Evolutionary conservation across 92 coral and sea anemone genomes (phyloP).

Genomic region (Epizoanthus fatuus): DNA sequence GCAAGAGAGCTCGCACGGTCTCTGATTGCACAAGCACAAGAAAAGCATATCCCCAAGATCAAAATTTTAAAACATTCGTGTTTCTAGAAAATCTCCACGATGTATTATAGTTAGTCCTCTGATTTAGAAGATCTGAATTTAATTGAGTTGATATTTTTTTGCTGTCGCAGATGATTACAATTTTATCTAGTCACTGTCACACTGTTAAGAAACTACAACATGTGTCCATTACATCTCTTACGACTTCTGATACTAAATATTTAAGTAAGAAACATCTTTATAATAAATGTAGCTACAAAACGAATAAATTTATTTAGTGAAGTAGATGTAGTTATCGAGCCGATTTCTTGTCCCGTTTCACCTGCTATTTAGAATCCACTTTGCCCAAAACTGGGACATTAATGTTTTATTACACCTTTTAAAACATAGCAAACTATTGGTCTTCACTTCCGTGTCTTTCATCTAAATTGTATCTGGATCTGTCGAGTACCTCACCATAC

Average conservation of each 20-base stretch:
- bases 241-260: background rate
- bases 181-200: background rate
- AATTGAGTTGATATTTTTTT: background rate
- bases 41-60: background rate
- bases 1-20: conserved; percentile 1
- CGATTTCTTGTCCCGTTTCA: background rate
- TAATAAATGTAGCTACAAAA: background rate
- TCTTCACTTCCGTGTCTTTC: background rate
- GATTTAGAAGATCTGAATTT: background rate
- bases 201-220: background rate
- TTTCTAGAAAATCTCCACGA: background rate
- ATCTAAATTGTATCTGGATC: conserved; percentile 1
- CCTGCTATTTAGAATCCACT: conserved; percentile 26
- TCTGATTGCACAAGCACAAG: conserved; percentile 8
- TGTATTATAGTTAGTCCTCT: background rate
- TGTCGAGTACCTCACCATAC: background rate
- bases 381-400: conserved; percentile 16
- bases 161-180: background rate
- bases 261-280: background rate
- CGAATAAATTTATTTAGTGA: background rate
- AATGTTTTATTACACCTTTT: conserved; percentile 39
- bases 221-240: background rate
- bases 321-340: background rate
- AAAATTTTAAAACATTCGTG: background rate
- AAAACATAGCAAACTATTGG: conserved; percentile 14